Percentiles rank a stretch among this genome's conserved stretches.
These are phyloP conservation scores for Diaphora mendica DNA, from an alignment of 2,888 invertebrate genomes.

Conservation along the genomic window DNA sequence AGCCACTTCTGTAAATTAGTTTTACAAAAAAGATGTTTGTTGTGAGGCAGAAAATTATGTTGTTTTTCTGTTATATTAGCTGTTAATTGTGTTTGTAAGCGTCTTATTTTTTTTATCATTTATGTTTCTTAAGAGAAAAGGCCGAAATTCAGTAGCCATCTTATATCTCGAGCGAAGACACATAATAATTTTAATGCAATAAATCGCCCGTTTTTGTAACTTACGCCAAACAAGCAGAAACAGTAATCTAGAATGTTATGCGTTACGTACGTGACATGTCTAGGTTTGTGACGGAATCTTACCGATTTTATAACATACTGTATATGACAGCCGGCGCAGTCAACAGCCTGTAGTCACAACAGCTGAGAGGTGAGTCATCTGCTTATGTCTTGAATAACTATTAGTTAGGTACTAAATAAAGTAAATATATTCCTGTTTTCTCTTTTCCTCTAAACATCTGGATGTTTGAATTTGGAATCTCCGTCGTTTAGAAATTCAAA, in stretches of 20 bases:
- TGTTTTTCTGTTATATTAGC: no score
- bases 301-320: conserved; percentile 61
- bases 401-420: background rate
- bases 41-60: no score
- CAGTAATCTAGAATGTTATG: conserved; percentile 75
- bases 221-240: conserved; percentile 47
- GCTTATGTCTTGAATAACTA: background rate
- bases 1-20: no score
- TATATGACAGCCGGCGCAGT: conserved; percentile 24
- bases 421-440: background rate
- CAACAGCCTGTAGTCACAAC: conserved; percentile 15
- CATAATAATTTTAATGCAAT: background rate
- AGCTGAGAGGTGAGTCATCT: conserved; percentile 23
- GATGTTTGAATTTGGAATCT: background rate
- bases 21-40: no score
- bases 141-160: no score
- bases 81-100: no score
- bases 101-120: no score
- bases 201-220: conserved; percentile 23
- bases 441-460: background rate
- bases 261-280: conserved; percentile 75
- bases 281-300: conserved; percentile 72
- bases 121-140: no score
- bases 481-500: background rate
- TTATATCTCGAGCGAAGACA: background rate